A percentile compares a stretch with the other conserved stretches of the same genome.
Conservation (phyloP, 2,797 vertebrate genomes). For the Mus minutoides region DNA sequence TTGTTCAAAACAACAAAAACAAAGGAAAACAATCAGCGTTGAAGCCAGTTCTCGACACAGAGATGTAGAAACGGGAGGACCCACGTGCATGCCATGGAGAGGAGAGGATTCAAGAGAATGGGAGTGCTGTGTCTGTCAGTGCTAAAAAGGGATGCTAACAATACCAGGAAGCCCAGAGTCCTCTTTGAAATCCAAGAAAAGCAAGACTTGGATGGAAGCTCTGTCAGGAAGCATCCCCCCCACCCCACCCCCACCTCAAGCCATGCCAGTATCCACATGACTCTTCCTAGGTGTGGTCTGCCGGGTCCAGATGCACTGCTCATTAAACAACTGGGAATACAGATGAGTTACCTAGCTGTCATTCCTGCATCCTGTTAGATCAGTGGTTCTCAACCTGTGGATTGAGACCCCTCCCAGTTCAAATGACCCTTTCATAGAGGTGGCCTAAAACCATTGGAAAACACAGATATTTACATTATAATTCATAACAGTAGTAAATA, state of each 20-base stretch:
- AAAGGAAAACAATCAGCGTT: not conserved
- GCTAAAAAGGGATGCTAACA: not conserved
- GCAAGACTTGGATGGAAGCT: not conserved
- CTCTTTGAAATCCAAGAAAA: constrained; percentile 16
- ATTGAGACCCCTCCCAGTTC: not conserved
- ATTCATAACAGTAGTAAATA: not conserved
- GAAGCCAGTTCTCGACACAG: not conserved
- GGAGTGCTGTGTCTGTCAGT: rapidly evolving
- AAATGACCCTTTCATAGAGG: not conserved
- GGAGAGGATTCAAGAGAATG: not conserved
- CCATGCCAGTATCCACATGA: not conserved
- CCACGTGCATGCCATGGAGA: not conserved
- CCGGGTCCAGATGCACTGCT: not conserved
- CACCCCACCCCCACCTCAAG: no score
- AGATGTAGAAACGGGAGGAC: not conserved
- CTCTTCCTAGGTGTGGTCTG: not conserved
- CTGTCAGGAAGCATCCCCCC: not conserved
- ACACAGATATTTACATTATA: not conserved
- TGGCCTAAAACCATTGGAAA: not conserved
- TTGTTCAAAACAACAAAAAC: not conserved
- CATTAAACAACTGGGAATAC: not conserved
- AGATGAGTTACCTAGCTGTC: not conserved
- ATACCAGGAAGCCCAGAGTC: not conserved
- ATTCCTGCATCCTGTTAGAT: not conserved
- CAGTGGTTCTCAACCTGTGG: not conserved